Percentiles rank a stretch among this genome's conserved stretches.
Evolutionary conservation across 1,140 invertebrate species (phyloP).

Genomic region (Lasioglossum albipes): DNA sequence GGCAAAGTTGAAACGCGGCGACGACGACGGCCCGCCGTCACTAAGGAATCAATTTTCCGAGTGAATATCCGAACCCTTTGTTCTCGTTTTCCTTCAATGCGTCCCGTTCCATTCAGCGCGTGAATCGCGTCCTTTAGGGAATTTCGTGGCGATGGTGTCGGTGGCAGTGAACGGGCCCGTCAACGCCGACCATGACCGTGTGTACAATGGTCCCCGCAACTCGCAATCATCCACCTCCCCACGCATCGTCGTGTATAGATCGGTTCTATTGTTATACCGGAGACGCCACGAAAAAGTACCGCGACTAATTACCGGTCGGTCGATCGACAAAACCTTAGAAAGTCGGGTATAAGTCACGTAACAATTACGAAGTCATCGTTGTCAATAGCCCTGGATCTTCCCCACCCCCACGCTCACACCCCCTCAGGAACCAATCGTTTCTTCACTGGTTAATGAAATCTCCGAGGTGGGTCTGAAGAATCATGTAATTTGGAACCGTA

Average conservation of each 20-base stretch:
- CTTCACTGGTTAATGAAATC: not conserved
- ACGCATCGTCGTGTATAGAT: conserved; percentile 38
- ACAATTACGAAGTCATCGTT: conserved; percentile 18
- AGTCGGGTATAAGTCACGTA: conserved; percentile 6
- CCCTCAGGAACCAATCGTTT: not conserved
- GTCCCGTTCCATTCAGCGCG: conserved; percentile 36
- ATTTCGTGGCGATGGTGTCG: conserved; percentile 44
- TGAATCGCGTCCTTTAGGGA: conserved; percentile 58
- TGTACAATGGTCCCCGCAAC: conserved; percentile 50
- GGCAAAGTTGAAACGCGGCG: conserved; percentile 40
- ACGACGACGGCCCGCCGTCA: conserved; percentile 30
- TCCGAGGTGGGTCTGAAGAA: not conserved
- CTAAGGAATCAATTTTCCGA: conserved; percentile 61
- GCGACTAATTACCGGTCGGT: conserved; percentile 55
- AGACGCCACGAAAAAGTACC: conserved; percentile 52
- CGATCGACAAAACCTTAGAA: conserved; percentile 54
- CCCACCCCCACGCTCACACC: not conserved
- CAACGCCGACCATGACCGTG: conserved; percentile 53
- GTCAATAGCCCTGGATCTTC: not conserved
- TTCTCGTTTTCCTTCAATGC: conserved; percentile 33
- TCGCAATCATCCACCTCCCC: conserved; percentile 31
- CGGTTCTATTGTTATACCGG: conserved; percentile 48
- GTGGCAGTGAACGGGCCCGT: conserved; percentile 21
- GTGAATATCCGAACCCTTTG: conserved; percentile 54
- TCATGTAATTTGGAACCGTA: not conserved